Evolutionary conservation across 2,888 invertebrate species (phyloP), one percentile per base, ranked within the genome.

Genomic region (Cryptocheilus praepositus): DNA sequence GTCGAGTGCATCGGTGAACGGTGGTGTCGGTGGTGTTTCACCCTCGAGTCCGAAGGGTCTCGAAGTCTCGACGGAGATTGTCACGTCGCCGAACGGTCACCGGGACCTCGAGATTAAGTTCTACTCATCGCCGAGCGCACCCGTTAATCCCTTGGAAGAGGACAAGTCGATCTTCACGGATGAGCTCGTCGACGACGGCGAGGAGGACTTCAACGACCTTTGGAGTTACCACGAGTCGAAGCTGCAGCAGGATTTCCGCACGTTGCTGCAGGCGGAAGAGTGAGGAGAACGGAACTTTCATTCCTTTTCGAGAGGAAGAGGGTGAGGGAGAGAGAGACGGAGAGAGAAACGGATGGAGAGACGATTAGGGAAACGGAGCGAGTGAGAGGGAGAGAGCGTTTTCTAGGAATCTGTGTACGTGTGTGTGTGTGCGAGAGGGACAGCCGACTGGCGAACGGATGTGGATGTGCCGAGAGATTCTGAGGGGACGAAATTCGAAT

Each of bases 61-160:
- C 80, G 93, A 94, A 87, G 94, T 94, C 67, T 94, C 94, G 43
- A 94, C 94, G 44, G 93, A 94, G 84, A 95, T 95, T 79, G 94
- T 95, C 76, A 94, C 94, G 25, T 94, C 94, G 53, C 92, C 92
- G 78, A 94, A 94, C 85, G 94, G 94, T 54, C 94, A 94, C 85
- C 91, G 94, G 70, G 95, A 94, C 89, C 89, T 95, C 85, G 94
- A 95, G 89, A 95, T 95, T 80, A 94, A 93, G 87, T 93, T 95
- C 89, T 94, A 93, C 89, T 93, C 93, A 77, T 91, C 92, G 84
- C 91, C 91, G 74, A 89, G 90, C 77, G 74, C 79, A 49, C 86
- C 89, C 77, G 85, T 88, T 5, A 59, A 64, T 3, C 74, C 65
- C 43, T 73, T 70, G 22, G 85, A 85, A 3, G 85, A 84, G 36